Conservation (phyloP, 2,797 vertebrate genomes). For the Xenentodon cancila region DNA sequence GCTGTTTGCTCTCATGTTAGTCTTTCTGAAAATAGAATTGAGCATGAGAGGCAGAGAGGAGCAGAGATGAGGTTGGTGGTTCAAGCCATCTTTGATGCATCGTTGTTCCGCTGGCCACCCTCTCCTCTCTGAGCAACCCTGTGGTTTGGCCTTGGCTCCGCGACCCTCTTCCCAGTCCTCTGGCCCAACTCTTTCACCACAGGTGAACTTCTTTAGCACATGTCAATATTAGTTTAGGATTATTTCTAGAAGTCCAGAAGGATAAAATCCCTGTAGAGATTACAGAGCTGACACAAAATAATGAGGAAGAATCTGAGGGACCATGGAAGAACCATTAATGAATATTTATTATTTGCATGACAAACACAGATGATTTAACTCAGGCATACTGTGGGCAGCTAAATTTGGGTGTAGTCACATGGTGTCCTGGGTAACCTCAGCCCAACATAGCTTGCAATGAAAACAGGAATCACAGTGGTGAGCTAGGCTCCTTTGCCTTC, state of each 20-base stretch:
- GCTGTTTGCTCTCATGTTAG: constrained; percentile 64
- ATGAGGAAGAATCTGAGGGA: constrained; percentile 72
- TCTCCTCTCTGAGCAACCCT: constrained; percentile 59
- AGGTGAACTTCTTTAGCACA: constrained; percentile 79
- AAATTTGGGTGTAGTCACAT: constrained; percentile 72
- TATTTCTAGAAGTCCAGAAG: constrained; percentile 78
- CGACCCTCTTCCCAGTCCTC: constrained; percentile 68
- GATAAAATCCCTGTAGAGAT: constrained; percentile 73
- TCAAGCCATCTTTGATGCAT: constrained; percentile 69
- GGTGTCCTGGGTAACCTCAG: constrained; percentile 77
- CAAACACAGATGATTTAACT: constrained; percentile 78
- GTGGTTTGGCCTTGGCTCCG: constrained; percentile 68
- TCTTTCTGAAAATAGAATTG: constrained; percentile 72
- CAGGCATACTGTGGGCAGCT: constrained; percentile 71
- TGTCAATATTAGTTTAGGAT: constrained; percentile 82
- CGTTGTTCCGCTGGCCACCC: constrained; percentile 65
- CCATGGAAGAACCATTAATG: constrained; percentile 75
- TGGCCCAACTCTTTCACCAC: constrained; percentile 63
- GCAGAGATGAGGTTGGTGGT: constrained; percentile 59
- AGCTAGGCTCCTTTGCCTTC: constrained; percentile 58
- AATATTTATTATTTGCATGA: constrained; percentile 82
- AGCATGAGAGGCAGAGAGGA: constrained; percentile 42
- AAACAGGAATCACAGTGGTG: constrained; percentile 69
- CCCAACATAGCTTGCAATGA: constrained; percentile 69
- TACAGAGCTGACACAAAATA: constrained; percentile 74